Percentiles rank a stretch among this genome's conserved stretches.
Conservation (phyloP, 2,888 invertebrate species). For the Alcis repandata region DNA sequence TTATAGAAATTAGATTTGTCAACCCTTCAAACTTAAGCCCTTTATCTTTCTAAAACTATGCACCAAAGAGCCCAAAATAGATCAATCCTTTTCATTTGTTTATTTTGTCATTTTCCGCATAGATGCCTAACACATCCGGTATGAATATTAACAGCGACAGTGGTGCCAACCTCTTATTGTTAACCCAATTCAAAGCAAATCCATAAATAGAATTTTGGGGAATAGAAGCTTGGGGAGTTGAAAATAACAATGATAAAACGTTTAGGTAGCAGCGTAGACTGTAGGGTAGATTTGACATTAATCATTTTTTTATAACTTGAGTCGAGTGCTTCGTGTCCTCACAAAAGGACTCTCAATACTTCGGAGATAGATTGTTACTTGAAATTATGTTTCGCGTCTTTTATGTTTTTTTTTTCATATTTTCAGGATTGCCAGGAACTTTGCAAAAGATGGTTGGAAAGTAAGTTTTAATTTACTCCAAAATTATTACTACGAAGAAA, state of each 20-base stretch:
- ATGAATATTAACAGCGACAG: conserved; percentile 1
- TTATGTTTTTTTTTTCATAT: conserved; percentile 4
- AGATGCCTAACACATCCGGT: neutral
- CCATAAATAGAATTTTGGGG: conserved; percentile 9
- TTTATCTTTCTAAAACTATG: too few relatives aligned
- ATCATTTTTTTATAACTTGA: too few relatives aligned
- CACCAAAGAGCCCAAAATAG: neutral
- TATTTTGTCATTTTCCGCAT: neutral
- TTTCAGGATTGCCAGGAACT: conserved; percentile 29
- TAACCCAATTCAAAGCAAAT: conserved; percentile 3
- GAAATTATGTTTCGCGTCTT: too few relatives aligned
- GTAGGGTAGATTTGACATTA: neutral
- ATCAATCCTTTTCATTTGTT: neutral
- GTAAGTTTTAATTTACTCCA: too few relatives aligned
- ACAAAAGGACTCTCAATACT: too few relatives aligned
- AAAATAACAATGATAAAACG: neutral
- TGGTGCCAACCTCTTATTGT: conserved; percentile 28
- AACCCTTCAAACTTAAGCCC: too few relatives aligned
- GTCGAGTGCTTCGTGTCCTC: too few relatives aligned
- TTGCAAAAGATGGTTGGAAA: conserved; percentile 31
- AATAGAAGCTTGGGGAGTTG: neutral
- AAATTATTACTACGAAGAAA: too few relatives aligned
- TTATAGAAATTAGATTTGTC: too few relatives aligned
- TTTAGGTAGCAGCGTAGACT: neutral
- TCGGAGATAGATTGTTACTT: too few relatives aligned